phyloP scores from a whole-genome alignment of 2,888 invertebrate species.

The Tineola bisselliella region DNA sequence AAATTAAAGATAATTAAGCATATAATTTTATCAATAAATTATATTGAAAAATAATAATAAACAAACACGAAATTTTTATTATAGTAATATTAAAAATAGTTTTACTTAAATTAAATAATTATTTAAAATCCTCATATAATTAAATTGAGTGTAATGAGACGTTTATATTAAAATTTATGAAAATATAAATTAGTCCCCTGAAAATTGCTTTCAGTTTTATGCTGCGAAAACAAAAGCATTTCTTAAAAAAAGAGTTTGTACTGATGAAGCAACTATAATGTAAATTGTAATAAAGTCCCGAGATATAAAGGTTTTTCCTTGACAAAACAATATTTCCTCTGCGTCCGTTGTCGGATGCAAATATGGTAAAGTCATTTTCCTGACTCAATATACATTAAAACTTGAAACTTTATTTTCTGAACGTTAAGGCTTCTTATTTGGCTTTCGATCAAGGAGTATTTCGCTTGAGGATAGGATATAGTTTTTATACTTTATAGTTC shows the following conservation, averaged over 20 bases:
- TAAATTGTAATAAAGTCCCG: neutral
- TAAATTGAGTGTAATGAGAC: no score
- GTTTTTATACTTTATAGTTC: neutral
- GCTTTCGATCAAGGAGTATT: neutral
- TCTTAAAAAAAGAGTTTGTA: neutral
- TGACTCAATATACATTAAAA: neutral
- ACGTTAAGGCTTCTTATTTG: neutral
- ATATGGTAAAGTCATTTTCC: neutral
- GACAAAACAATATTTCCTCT: neutral
- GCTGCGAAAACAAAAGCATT: neutral
- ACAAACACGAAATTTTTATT: no score
- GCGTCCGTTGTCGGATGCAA: neutral
- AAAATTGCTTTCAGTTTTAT: no score
- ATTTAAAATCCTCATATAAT: no score
- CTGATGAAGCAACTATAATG: neutral
- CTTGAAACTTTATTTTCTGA: neutral
- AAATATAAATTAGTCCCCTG: no score
- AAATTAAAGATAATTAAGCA: no score
- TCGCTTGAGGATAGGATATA: neutral
- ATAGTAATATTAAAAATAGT: no score
- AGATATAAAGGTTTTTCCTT: neutral
- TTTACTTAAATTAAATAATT: no score
- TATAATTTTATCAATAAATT: no score
- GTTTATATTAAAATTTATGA: no score
- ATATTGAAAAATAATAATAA: no score